Evolutionary conservation across 2,888 invertebrate species (phyloP).

Genomic region (Orchesella flavescens): DNA sequence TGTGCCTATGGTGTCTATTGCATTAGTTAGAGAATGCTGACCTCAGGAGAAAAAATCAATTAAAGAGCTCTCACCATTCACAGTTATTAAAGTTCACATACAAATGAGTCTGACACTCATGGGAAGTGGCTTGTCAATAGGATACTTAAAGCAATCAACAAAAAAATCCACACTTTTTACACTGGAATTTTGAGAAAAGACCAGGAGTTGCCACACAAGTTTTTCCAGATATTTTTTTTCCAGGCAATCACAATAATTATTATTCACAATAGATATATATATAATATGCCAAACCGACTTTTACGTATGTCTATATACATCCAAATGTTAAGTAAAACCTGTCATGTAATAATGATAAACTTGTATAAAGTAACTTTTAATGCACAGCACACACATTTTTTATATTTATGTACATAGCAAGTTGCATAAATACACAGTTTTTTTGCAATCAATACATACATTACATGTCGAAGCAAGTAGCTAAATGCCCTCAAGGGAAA

Average conservation of each 20-base stretch:
- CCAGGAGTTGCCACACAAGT: constrained; percentile 56
- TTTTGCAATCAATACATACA: constrained; percentile 16
- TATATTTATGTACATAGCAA: not conserved
- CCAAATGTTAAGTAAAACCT: not conserved
- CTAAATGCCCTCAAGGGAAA: constrained; percentile 21
- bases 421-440: not conserved
- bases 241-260: not conserved
- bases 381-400: not conserved
- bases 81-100: not conserved
- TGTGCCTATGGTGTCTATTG: too few relatives aligned
- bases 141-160: not conserved
- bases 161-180: not conserved
- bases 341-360: constrained; percentile 15
- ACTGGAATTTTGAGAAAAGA: constrained; percentile 33
- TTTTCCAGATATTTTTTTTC: constrained; percentile 42
- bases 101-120: not conserved
- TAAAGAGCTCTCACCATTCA: not conserved
- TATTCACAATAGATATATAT: not conserved
- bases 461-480: constrained; percentile 12
- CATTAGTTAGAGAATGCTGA: too few relatives aligned
- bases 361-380: not conserved
- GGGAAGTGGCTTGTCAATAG: constrained; percentile 8
- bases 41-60: not conserved
- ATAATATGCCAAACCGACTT: too few relatives aligned
- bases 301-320: too few relatives aligned